Base-by-base conservation (phyloP, 2,113 vertebrate genomes). In the Mesitornis unicolor region DNA sequence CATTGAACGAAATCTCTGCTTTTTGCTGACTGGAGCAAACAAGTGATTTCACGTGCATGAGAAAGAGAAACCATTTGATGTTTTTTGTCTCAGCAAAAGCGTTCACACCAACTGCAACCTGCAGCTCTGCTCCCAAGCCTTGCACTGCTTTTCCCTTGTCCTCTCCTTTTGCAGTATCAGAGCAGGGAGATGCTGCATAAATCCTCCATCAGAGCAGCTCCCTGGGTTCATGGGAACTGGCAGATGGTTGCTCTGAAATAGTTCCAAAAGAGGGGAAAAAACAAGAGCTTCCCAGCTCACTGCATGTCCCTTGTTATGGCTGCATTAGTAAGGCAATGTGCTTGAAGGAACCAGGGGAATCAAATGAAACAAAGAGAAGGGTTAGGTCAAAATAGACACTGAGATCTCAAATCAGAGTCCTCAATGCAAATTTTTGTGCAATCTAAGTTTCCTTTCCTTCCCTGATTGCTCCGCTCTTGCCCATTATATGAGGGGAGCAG, bases 171-270 rank as follows among this genome's bases (percentile, higher is more conserved):
- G 2, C 73, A 70, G 59, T 31, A 29, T 45, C 2, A 8, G 61
- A 71, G 48, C 69, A 63, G 64, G 56, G 81, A 89, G n/a, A 67
- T 61, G 54, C 48, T 84, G 56, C 35, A 14, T 56, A 9, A 73
- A 54, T 73, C 47, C 16, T 4, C 54, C 56, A 40, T 68, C 75
- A 94, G 64, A 83, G 69, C 59, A 84, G 57, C 76, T 94, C 79
- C 61, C 36, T 1, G 0, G 47, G 45, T 54, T 71, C 67, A 13
- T 73, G 47, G 81, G 80, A 89, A 61, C 57, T 56, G 59, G 43
- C 85, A 96, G 87, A 89, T 92, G 85, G 91, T 35, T 77, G 70
- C 33, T 87, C 76, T 91, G 94, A 89, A 87, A 63, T 86, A 64
- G 68, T 84, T 95, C 87, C 84, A 84, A 89, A 83, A 83, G 81